Base-by-base conservation (phyloP, 2,888 invertebrate genomes). In the Steromphala cineraria region DNA sequence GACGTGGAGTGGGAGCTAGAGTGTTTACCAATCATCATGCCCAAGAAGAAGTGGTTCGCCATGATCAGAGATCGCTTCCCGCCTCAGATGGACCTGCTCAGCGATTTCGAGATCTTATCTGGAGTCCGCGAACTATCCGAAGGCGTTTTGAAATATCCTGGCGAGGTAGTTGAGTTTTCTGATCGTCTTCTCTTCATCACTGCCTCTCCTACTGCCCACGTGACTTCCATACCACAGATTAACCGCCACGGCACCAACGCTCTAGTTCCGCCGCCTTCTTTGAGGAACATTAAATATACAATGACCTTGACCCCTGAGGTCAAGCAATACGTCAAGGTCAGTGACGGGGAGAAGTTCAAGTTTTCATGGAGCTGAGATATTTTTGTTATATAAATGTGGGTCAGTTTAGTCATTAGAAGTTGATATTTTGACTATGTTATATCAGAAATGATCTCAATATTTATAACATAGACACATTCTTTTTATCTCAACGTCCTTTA, bases 1-100 rank as follows among this genome's bases (percentile, higher is more conserved):
- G 91, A 92, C 79, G 91, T 92, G 46, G 84, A 90, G 78, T 93
- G 92, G 93, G 90, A 93, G 71, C 85, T 93, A 19, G 92, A 92
- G 78, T 87, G 85, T 67, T 83, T 92, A 15, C 92, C 92, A 5
- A 84, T 92, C 7, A 76, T 87, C 10, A 91, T 92, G 85, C 84
- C 89, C 21, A 92, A 91, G 83, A 81, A 83, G 67, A 90, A 90
- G 77, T 93, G 92, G 93, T 88, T 90, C 81, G 87, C 90, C 1
- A 90, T 92, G 91, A 67, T 93, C 24, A 83, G 86, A 8, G 90
- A 91, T 21, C 88, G 88, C 53, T 92, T 88, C 77, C 93, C 93
- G 0, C 87, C 91, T 8, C 91, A 91, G 79, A 86, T 92, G 87
- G 91, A 92, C 83, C 85, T 90, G 21, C 80, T 92, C 36, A 91